phyloP scores from a whole-genome alignment of 2,888 invertebrate genomes.

The Anthrax anthrax region DNA sequence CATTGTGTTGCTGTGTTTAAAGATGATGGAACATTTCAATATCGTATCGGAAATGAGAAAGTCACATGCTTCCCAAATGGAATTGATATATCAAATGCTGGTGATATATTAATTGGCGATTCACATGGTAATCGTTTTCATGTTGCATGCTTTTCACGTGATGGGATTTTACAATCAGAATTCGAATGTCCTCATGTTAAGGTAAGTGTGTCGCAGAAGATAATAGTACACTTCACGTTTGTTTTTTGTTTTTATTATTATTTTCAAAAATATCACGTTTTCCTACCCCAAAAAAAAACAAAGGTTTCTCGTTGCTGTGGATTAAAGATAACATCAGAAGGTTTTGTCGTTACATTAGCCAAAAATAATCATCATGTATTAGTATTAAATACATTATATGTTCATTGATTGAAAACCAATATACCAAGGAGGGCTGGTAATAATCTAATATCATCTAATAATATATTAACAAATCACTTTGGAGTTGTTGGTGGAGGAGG shows the following conservation, averaged over 20 bases:
- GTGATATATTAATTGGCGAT: conserved; percentile 91
- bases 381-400: conserved; percentile 86
- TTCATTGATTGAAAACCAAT: conserved; percentile 56
- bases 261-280: neutral
- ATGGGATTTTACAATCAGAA: conserved; percentile 74
- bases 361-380: conserved; percentile 98
- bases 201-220: no score
- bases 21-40: conserved; percentile 79
- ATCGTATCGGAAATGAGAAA: conserved; percentile 89
- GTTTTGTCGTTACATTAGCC: conserved; percentile 89
- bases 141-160: conserved; percentile 86
- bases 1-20: conserved; percentile 95
- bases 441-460: no score
- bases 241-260: neutral
- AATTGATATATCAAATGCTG: conserved; percentile 93
- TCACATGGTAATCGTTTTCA: conserved; percentile 97
- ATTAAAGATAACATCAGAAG: conserved; percentile 91
- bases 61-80: conserved; percentile 96
- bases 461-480: neutral
- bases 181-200: conserved; percentile 97
- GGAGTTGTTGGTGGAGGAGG: no score
- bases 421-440: no score
- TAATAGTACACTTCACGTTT: no score
- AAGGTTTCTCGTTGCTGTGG: conserved; percentile 96
- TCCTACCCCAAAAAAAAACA: neutral